Conservation (phyloP, 1,140 invertebrate genomes). For the Ips typographus region DNA sequence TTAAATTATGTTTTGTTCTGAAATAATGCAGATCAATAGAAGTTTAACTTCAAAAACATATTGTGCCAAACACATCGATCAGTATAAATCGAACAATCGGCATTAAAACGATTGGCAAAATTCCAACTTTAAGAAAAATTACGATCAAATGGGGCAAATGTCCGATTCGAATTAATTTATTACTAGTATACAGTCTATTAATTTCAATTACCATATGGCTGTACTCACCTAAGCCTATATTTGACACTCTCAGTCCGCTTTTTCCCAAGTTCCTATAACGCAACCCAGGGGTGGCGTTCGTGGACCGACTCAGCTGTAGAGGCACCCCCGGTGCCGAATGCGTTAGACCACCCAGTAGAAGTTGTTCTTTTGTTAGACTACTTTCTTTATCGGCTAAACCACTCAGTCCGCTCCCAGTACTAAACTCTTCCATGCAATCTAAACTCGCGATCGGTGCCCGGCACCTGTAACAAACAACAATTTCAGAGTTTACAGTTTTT, state of each 20-base stretch:
- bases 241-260: slow-evolving; percentile 88
- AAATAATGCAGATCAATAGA: too few relatives aligned
- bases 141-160: too few relatives aligned
- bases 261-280: slow-evolving; percentile 90
- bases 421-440: slow-evolving; percentile 92
- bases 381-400: slow-evolving; percentile 53
- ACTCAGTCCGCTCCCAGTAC: slow-evolving; percentile 58
- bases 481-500: too few relatives aligned
- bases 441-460: slow-evolving; percentile 86
- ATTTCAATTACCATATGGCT: slow-evolving; percentile 25
- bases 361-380: slow-evolving; percentile 51
- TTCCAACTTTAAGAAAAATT: too few relatives aligned
- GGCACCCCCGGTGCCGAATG: slow-evolving; percentile 49
- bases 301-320: slow-evolving; percentile 54
- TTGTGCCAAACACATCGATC: too few relatives aligned
- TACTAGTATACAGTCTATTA: neutral
- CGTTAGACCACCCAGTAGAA: slow-evolving; percentile 51
- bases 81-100: too few relatives aligned
- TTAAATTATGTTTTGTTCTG: too few relatives aligned
- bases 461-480: slow-evolving; percentile 61
- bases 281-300: slow-evolving; percentile 72
- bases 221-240: slow-evolving; percentile 77
- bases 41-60: too few relatives aligned
- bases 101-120: too few relatives aligned
- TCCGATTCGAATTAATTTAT: neutral